Evolutionary conservation across 2,888 invertebrate species (phyloP).

Genomic region (Polylopha cassiicola): DNA sequence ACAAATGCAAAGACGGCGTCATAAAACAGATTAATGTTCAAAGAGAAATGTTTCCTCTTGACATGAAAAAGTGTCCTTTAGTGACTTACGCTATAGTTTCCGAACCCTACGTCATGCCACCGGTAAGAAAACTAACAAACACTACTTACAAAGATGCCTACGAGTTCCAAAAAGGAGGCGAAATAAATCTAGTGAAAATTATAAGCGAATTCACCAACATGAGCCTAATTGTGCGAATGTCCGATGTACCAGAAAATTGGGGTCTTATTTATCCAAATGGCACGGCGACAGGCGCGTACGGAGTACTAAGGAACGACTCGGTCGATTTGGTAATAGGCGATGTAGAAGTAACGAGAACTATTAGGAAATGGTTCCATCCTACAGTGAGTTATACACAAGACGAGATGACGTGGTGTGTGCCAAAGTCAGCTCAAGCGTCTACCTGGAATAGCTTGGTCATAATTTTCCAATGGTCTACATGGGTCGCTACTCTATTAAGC

Average conservation of each 20-base stretch:
- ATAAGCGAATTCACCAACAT: constrained; percentile 68
- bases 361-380: constrained; percentile 65
- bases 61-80: constrained; percentile 65
- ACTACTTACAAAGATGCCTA: constrained; percentile 50
- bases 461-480: constrained; percentile 69
- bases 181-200: constrained; percentile 67
- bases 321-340: constrained; percentile 66
- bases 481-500: constrained; percentile 57
- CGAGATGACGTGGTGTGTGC: constrained; percentile 70
- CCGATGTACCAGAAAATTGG: constrained; percentile 59
- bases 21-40: constrained; percentile 46
- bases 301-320: constrained; percentile 47
- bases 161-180: constrained; percentile 59
- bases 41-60: constrained; percentile 56
- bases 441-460: constrained; percentile 70
- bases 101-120: constrained; percentile 70
- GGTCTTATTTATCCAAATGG: constrained; percentile 55
- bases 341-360: constrained; percentile 62
- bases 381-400: constrained; percentile 70
- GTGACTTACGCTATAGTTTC: constrained; percentile 61
- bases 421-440: constrained; percentile 57
- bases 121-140: constrained; percentile 42
- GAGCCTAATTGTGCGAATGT: constrained; percentile 58
- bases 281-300: constrained; percentile 57
- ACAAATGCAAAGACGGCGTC: constrained; percentile 51